Evolutionary conservation across 2,888 invertebrate genomes (phyloP).

Genomic region (Agrotis puta): DNA sequence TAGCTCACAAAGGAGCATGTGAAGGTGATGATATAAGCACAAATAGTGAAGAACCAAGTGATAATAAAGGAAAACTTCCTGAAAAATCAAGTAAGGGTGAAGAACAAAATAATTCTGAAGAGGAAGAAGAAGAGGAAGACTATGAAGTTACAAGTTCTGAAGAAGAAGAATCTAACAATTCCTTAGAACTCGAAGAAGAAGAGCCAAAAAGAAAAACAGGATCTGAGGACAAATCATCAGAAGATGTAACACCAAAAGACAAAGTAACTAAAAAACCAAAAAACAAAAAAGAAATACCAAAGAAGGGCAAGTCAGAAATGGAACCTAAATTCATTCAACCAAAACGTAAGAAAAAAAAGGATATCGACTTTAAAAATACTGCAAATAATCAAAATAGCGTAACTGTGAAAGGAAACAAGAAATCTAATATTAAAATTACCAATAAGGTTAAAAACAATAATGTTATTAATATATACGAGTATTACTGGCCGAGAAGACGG

Average conservation of each 20-base stretch:
- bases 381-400: slow-evolving; percentile 30
- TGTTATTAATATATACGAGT: slow-evolving; percentile 26
- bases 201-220: not conserved
- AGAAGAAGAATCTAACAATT: slow-evolving; percentile 1
- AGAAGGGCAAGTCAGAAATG: slow-evolving; percentile 1
- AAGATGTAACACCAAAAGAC: not conserved
- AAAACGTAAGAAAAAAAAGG: not conserved
- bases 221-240: not conserved
- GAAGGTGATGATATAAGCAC: slow-evolving; percentile 31
- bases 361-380: slow-evolving; percentile 2
- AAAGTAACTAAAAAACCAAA: slow-evolving; percentile 17
- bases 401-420: slow-evolving; percentile 5
- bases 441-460: slow-evolving; percentile 16
- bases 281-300: slow-evolving; percentile 13
- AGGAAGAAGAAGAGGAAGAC: slow-evolving; percentile 1
- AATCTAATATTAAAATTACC: slow-evolving; percentile 4
- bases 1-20: slow-evolving; percentile 33
- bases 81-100: not conserved
- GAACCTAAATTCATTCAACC: not conserved
- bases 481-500: slow-evolving; percentile 8
- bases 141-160: not conserved
- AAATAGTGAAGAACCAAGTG: slow-evolving; percentile 22
- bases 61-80: not conserved
- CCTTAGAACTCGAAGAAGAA: not conserved
- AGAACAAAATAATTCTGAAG: not conserved